Percentiles rank a stretch among this genome's conserved stretches.
Evolutionary conservation across 2,797 vertebrate species (phyloP).

Genomic region (Diglossa cyanea): DNA sequence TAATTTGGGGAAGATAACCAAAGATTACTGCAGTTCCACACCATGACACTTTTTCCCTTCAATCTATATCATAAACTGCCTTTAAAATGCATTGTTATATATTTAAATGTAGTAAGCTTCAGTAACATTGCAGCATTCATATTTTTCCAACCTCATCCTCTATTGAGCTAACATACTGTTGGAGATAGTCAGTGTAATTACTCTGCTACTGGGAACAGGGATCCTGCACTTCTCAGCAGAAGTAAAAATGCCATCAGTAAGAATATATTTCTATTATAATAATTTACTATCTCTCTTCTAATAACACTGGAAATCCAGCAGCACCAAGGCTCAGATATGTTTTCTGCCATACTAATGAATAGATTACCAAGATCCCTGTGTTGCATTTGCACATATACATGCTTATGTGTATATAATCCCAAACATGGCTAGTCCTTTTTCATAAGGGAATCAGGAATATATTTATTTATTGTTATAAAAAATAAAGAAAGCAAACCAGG

Average conservation of each 20-base stretch:
- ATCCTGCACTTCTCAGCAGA: conserved; percentile 44
- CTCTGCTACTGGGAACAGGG: conserved; percentile 52
- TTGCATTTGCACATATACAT: neutral
- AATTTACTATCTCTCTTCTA: neutral
- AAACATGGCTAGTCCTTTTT: neutral
- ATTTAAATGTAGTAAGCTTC: neutral
- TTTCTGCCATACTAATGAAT: neutral
- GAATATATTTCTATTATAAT: neutral
- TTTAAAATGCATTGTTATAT: neutral
- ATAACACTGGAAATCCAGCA: neutral
- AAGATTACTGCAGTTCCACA: neutral
- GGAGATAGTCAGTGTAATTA: conserved; percentile 55
- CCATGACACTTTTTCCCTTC: neutral
- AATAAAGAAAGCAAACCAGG: neutral
- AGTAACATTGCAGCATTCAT: neutral
- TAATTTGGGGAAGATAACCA: neutral
- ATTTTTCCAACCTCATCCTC: neutral
- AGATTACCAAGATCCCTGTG: neutral
- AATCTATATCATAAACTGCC: neutral
- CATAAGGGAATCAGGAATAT: neutral
- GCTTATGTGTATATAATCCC: neutral
- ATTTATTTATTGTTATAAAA: neutral
- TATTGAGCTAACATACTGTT: conserved; percentile 19
- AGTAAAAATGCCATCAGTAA: conserved; percentile 50
- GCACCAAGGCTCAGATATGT: neutral